A percentile compares a stretch with the other conserved stretches of the same genome.
Conservation (phyloP, 2,797 vertebrate genomes). For the Adelosebastes latens region DNA sequence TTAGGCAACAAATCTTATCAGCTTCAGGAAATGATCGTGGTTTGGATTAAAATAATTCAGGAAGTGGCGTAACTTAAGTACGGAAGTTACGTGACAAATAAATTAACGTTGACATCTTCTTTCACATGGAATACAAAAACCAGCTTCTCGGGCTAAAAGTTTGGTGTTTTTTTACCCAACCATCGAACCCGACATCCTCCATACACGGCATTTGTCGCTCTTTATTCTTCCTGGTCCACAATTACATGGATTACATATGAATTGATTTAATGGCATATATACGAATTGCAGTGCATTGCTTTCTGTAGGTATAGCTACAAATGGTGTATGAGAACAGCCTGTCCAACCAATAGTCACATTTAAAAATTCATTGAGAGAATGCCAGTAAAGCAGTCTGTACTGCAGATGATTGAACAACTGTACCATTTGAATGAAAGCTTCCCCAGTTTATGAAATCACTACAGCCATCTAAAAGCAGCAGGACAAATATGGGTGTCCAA, state of each 20-base stretch:
- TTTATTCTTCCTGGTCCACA: not conserved
- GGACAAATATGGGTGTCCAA: not conserved
- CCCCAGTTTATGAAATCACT: not conserved
- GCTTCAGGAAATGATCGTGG: no score
- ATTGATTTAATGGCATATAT: not conserved
- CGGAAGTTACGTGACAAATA: not conserved
- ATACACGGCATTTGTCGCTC: not conserved
- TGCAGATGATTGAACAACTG: not conserved
- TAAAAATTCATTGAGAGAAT: not conserved
- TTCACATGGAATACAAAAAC: not conserved
- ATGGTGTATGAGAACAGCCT: no score
- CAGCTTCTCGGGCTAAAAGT: not conserved
- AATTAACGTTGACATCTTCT: not conserved
- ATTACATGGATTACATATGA: not conserved
- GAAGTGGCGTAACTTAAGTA: not conserved
- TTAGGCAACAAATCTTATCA: not conserved
- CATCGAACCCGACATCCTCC: not conserved
- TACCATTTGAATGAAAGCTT: constrained; percentile 7
- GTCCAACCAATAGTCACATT: not conserved
- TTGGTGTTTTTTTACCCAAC: not conserved
- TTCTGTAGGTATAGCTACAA: no score
- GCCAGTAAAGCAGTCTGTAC: not conserved
- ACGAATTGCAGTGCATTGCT: no score
- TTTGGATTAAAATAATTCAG: not conserved
- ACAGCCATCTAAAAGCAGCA: not conserved